A percentile compares a stretch with the other conserved stretches of the same genome.
These are phyloP conservation scores for Choristoneura fumiferana DNA, from an alignment of 1,140 invertebrate genomes.

Conservation along the genomic window DNA sequence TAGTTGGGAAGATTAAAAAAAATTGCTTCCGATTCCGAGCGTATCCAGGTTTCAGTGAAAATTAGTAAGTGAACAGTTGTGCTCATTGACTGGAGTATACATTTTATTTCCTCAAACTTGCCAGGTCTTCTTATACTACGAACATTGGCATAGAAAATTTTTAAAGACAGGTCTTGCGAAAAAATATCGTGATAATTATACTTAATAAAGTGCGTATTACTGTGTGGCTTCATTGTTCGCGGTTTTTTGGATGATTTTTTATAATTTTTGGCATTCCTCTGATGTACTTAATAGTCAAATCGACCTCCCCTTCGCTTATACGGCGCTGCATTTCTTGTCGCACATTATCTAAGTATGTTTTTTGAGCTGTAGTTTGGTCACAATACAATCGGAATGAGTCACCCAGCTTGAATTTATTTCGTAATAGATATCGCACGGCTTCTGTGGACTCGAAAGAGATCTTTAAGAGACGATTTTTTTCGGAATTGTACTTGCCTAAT, in stretches of 20 bases:
- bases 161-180: slow-evolving; percentile 19
- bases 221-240: background rate
- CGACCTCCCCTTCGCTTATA: background rate
- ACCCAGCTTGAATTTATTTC: background rate
- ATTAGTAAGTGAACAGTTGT: slow-evolving; percentile 23
- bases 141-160: slow-evolving; percentile 27
- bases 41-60: slow-evolving; percentile 34
- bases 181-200: slow-evolving; percentile 17
- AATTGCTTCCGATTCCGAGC: slow-evolving; percentile 23
- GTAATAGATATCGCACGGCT: background rate
- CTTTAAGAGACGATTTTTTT: background rate
- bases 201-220: background rate
- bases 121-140: slow-evolving; percentile 22
- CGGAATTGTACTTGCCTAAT: background rate
- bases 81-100: slow-evolving; percentile 27
- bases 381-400: background rate
- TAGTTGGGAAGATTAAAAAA: slow-evolving; percentile 27
- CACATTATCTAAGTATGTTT: background rate
- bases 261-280: background rate
- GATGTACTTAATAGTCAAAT: background rate
- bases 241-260: background rate
- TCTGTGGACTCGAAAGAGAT: background rate
- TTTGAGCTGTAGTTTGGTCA: background rate
- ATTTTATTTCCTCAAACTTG: slow-evolving; percentile 35
- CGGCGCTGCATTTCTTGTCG: background rate